A percentile compares a stretch with the other conserved stretches of the same genome.
These are phyloP conservation scores for Clarias gariepinus DNA, from an alignment of 2,113 vertebrate species.

Conservation along the genomic window DNA sequence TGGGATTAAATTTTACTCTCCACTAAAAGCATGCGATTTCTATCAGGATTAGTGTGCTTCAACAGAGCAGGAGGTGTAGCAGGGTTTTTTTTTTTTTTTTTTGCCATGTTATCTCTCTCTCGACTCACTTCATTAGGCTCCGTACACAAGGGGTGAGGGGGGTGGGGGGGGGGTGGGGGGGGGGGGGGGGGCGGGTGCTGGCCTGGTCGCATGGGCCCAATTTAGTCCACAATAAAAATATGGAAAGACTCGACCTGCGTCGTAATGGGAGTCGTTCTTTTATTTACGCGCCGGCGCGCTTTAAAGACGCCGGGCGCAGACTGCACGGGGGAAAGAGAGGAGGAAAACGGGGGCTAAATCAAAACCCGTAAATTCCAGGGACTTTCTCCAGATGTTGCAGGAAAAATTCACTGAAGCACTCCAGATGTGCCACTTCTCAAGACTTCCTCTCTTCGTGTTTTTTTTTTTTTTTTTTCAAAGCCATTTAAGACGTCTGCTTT, in stretches of 20 bases:
- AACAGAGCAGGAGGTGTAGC: neutral
- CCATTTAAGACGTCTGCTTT: slow-evolving; percentile 51
- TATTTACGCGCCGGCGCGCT: slow-evolving; percentile 67
- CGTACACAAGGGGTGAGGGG: slow-evolving; percentile 51
- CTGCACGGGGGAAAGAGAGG: slow-evolving; percentile 35
- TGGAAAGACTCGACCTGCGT: slow-evolving; percentile 60
- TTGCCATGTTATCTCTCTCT: slow-evolving; percentile 43
- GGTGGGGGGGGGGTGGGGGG: too few relatives aligned
- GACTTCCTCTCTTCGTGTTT: neutral
- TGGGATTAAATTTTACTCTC: slow-evolving; percentile 28
- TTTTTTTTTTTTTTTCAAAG: slow-evolving; percentile 45
- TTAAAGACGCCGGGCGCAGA: slow-evolving; percentile 67
- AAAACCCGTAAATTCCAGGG: slow-evolving; percentile 73
- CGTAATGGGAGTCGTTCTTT: slow-evolving; percentile 56
- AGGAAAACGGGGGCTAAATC: slow-evolving; percentile 17
- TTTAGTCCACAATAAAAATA: slow-evolving; percentile 69
- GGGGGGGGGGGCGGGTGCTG: too few relatives aligned
- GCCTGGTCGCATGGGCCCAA: slow-evolving; percentile 71
- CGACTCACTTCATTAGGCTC: slow-evolving; percentile 69
- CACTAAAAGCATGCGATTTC: slow-evolving; percentile 11
- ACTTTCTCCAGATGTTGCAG: slow-evolving; percentile 77
- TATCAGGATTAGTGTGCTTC: slow-evolving; percentile 14
- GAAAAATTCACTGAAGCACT: slow-evolving; percentile 71
- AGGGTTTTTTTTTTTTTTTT: neutral
- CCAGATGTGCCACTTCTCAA: slow-evolving; percentile 70